phyloP scores from a whole-genome alignment of 2,113 vertebrate species.

The Nyctereutes procyonoides region DNA sequence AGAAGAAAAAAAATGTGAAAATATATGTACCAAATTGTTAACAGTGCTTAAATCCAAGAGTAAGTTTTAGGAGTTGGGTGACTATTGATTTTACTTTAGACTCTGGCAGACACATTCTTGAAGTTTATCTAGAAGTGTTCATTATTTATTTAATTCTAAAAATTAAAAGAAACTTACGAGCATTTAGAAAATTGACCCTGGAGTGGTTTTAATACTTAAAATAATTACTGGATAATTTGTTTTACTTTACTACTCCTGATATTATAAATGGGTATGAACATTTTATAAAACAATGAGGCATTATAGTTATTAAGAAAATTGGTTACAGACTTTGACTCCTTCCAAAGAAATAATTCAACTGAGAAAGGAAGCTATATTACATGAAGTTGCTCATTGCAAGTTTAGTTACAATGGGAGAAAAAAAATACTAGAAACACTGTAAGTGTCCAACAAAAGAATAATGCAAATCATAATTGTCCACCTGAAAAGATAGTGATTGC shows the following conservation, averaged over 20 bases:
- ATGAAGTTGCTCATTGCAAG: background rate
- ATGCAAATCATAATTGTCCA: background rate
- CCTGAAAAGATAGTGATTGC: background rate
- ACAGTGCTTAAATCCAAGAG: background rate
- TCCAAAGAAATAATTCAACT: slow-evolving; percentile 21
- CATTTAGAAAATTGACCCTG: background rate
- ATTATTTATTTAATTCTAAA: background rate
- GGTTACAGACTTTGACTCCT: background rate
- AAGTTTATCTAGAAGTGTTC: background rate
- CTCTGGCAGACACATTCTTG: background rate
- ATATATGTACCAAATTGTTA: background rate
- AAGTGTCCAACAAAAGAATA: background rate
- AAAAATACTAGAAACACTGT: background rate
- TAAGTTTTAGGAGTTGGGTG: background rate
- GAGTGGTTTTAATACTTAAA: background rate
- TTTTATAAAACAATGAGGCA: background rate
- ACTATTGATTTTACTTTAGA: background rate
- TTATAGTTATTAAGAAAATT: slow-evolving; percentile 1
- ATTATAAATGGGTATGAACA: background rate
- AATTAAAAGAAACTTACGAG: background rate
- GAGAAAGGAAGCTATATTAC: background rate
- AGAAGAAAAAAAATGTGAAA: background rate
- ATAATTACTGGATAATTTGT: background rate
- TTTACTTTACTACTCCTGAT: background rate
- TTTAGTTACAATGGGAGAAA: background rate